Conservation (phyloP, 2,888 invertebrate species). For the Hypomecis atomaria region DNA sequence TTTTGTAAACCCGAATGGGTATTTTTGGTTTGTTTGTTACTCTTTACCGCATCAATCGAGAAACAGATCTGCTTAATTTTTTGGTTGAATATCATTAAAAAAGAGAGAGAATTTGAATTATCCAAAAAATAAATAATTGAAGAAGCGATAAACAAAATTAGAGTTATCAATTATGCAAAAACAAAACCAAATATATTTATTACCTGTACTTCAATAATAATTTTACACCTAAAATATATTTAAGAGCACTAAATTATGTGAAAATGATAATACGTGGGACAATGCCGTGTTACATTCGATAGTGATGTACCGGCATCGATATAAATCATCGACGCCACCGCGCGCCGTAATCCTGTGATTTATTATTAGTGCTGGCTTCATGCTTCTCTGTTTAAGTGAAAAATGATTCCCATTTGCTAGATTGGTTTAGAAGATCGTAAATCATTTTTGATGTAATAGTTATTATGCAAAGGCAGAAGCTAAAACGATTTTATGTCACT, state of each 20-base stretch:
- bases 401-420: constrained; percentile 40
- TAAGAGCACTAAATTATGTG: constrained; percentile 43
- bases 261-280: constrained; percentile 76
- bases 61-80: too few relatives aligned
- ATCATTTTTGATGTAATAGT: constrained; percentile 22
- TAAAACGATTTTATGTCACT: background rate
- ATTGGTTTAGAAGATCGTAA: constrained; percentile 24
- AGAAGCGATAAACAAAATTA: too few relatives aligned
- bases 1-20: too few relatives aligned
- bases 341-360: constrained; percentile 41
- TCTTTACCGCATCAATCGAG: too few relatives aligned
- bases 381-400: constrained; percentile 37
- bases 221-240: constrained; percentile 70
- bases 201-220: constrained; percentile 28
- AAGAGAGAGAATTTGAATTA: too few relatives aligned
- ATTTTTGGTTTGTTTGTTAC: too few relatives aligned
- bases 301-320: constrained; percentile 47
- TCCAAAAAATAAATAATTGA: too few relatives aligned
- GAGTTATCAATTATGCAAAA: too few relatives aligned
- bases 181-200: too few relatives aligned
- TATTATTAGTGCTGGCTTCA: constrained; percentile 35
- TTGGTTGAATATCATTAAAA: too few relatives aligned
- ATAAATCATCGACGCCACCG: constrained; percentile 47
- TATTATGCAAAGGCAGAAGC: constrained; percentile 15
- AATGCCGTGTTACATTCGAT: constrained; percentile 60